phyloP scores from a whole-genome alignment of 2,888 invertebrate species.

The Psylliodes chrysocephalus region DNA sequence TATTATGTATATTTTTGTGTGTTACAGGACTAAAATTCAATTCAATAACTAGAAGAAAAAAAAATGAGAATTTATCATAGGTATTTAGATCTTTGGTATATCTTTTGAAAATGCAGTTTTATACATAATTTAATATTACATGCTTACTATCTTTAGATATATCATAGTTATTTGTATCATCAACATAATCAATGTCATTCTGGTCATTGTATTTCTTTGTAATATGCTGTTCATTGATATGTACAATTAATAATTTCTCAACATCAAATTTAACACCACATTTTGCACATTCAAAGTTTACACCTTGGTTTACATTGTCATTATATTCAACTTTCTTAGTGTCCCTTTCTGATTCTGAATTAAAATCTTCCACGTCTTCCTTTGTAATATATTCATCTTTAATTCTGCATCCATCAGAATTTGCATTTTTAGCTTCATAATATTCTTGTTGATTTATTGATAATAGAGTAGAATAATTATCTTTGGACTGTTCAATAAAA shows the following conservation, averaged over 20 bases:
- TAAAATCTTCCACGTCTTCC: neutral
- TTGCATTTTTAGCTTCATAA: conserved; percentile 3
- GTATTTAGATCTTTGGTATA: too few relatives aligned
- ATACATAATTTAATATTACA: too few relatives aligned
- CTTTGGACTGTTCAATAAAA: conserved; percentile 37
- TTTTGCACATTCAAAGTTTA: conserved; percentile 32
- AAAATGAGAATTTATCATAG: too few relatives aligned
- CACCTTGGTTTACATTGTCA: neutral
- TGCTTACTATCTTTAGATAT: conserved; percentile 11
- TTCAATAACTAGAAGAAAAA: too few relatives aligned
- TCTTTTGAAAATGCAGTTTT: too few relatives aligned
- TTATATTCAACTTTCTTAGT: too few relatives aligned
- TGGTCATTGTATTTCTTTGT: neutral
- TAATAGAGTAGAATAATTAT: conserved; percentile 19
- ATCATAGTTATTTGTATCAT: conserved; percentile 22
- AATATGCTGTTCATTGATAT: conserved; percentile 24
- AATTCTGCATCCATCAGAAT: neutral
- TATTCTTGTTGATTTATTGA: conserved; percentile 15
- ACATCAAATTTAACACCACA: conserved; percentile 28
- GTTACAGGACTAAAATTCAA: too few relatives aligned
- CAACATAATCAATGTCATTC: neutral
- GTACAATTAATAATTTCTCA: conserved; percentile 26
- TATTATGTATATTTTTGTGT: neutral
- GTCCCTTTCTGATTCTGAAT: neutral
- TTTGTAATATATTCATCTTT: neutral